A percentile compares a stretch with the other conserved stretches of the same genome.
Conservation (phyloP, 2,113 vertebrate species). For the Mastomys natalensis region DNA sequence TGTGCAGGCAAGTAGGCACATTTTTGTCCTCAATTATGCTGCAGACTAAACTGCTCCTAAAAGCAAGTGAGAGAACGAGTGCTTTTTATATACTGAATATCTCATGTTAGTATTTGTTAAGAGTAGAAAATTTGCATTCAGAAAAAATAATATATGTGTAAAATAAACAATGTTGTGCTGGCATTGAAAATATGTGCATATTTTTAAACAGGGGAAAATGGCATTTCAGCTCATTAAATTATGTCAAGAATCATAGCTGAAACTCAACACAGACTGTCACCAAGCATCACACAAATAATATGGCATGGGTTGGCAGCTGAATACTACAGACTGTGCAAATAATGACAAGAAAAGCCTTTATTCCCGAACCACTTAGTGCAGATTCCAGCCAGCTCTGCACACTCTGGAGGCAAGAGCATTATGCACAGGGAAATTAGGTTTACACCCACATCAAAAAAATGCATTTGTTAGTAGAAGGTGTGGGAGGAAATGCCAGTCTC, state of each 20-base stretch:
- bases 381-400: conserved; percentile 67
- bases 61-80: conserved; percentile 43
- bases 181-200: conserved; percentile 74
- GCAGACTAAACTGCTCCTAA: conserved; percentile 63
- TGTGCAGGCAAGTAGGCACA: conserved; percentile 59
- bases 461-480: conserved; percentile 65
- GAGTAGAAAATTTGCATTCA: conserved; percentile 64
- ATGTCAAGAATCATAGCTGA: conserved; percentile 75
- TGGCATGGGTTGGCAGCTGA: conserved; percentile 78
- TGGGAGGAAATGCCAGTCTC: conserved; percentile 45
- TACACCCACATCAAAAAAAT: conserved; percentile 68
- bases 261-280: conserved; percentile 74
- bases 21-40: conserved; percentile 68
- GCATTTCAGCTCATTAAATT: conserved; percentile 79
- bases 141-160: conserved; percentile 64
- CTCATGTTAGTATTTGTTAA: conserved; percentile 48
- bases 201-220: conserved; percentile 72
- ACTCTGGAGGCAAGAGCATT: conserved; percentile 55
- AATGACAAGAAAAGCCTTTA: conserved; percentile 77
- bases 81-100: background rate
- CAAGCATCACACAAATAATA: conserved; percentile 74
- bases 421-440: conserved; percentile 74
- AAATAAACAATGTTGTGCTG: conserved; percentile 56
- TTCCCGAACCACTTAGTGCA: conserved; percentile 65
- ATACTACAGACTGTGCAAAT: conserved; percentile 78